Evolutionary conservation across 2,113 vertebrate genomes (phyloP).

Genomic region (Toxotes chatareus): DNA sequence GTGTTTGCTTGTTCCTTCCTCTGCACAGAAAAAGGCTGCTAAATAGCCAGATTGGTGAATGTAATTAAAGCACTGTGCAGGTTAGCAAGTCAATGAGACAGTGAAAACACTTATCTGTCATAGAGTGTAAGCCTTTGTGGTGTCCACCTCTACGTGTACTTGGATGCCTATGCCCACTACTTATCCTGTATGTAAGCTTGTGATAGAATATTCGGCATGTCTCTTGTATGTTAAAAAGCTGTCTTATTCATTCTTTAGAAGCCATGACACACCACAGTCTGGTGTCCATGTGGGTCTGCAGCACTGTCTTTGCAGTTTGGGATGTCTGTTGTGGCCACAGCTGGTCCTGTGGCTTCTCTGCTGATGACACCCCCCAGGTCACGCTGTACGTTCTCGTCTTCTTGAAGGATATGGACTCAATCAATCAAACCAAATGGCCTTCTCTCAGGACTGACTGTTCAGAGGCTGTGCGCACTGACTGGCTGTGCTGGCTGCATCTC

Average conservation of each 20-base stretch:
- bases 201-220: conserved; percentile 22
- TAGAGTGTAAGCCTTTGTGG: neutral
- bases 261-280: neutral
- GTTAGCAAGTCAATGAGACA: neutral
- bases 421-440: conserved; percentile 23
- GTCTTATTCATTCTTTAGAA: neutral
- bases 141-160: conserved; percentile 5
- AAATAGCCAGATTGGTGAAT: neutral
- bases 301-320: neutral
- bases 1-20: neutral
- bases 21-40: neutral
- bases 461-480: neutral
- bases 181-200: neutral
- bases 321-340: conserved; percentile 40
- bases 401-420: neutral
- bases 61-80: neutral
- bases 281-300: neutral
- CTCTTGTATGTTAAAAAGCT: neutral
- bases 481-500: neutral
- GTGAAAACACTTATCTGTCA: conserved; percentile 6
- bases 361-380: neutral
- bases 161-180: neutral
- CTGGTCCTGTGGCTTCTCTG: conserved; percentile 61
- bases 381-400: neutral
- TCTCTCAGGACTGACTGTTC: conserved; percentile 50